Conservation (phyloP, 1,140 invertebrate species). For the Eurosta solidaginis region DNA sequence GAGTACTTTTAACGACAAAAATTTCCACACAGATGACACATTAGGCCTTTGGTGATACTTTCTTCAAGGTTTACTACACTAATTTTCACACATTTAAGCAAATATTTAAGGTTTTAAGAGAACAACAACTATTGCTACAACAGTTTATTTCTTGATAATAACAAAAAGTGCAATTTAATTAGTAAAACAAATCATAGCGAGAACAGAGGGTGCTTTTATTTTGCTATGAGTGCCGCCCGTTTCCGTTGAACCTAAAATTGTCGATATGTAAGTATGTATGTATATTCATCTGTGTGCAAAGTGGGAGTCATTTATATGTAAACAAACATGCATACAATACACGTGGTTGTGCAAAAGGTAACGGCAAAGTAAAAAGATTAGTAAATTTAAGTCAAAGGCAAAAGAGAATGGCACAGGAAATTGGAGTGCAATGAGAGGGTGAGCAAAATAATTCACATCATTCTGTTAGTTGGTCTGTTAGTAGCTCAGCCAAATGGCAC, state of each 20-base stretch:
- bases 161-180: conserved; percentile 2
- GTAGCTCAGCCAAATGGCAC: no score
- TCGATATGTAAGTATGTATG: no score
- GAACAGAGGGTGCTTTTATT: neutral
- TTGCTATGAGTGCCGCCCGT: neutral
- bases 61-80: neutral
- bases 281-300: no score
- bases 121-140: neutral
- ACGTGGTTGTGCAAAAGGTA: no score
- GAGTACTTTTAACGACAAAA: neutral
- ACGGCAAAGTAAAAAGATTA: no score
- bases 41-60: neutral
- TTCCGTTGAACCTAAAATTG: neutral
- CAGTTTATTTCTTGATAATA: neutral
- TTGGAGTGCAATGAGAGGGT: no score
- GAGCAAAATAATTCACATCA: no score
- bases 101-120: neutral
- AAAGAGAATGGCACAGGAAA: no score
- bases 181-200: neutral
- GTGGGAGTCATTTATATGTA: no score
- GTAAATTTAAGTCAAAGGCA: no score
- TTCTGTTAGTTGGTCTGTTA: no score
- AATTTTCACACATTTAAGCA: neutral
- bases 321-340: no score
- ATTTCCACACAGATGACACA: neutral